phyloP scores from a whole-genome alignment of 1,140 invertebrate genomes.

The Marisa cornuarietis region DNA sequence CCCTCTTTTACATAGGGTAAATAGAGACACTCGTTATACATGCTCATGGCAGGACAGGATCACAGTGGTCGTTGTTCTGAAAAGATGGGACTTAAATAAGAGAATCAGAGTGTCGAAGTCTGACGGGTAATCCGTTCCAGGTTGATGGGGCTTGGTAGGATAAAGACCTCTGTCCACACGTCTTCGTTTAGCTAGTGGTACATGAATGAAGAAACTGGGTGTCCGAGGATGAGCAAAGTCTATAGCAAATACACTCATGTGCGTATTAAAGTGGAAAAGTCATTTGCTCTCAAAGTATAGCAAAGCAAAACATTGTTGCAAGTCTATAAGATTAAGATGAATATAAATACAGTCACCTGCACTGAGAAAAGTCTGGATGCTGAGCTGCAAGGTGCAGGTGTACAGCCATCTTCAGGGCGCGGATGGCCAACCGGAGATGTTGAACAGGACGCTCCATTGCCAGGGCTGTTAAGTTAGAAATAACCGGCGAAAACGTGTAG shows the following conservation, averaged over 20 bases:
- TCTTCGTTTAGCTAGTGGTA: no score
- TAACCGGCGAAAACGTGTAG: not conserved
- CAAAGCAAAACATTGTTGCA: not conserved
- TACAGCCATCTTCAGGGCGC: slow-evolving; percentile 59
- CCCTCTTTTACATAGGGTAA: no score
- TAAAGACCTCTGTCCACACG: no score
- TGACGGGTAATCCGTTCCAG: no score
- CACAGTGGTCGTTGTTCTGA: no score
- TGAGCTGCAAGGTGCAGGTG: slow-evolving; percentile 53
- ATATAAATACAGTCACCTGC: slow-evolving; percentile 45
- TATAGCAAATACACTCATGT: not conserved
- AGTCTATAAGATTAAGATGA: not conserved
- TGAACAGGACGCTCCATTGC: slow-evolving; percentile 48
- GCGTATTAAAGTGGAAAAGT: not conserved
- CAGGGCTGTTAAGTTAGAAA: slow-evolving; percentile 40
- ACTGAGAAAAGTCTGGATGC: slow-evolving; percentile 49
- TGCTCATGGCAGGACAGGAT: not conserved
- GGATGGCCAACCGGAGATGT: slow-evolving; percentile 48
- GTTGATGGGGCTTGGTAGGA: no score
- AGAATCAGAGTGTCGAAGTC: no score
- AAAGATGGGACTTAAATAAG: no score
- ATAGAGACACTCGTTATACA: not conserved
- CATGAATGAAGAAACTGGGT: no score
- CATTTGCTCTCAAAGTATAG: not conserved
- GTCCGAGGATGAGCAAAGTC: not conserved